Conservation (phyloP, 1,140 invertebrate species). For the Drosophila tropicalis region DNA sequence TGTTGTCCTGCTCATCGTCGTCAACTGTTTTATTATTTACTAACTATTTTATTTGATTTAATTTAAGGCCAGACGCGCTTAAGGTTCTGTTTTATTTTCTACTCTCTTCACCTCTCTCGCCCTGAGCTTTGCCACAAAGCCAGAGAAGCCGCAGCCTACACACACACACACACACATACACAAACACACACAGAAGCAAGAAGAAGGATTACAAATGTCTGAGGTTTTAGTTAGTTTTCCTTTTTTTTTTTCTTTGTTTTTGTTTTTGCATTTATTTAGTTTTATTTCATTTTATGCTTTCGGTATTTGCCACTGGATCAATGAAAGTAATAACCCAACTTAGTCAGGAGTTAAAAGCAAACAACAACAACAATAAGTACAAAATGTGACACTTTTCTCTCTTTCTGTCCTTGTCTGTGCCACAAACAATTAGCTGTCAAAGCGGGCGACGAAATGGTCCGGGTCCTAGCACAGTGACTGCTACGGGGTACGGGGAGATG, state of each 20-base stretch:
- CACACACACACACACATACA: neutral
- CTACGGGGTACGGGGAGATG: neutral
- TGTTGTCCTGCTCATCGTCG: neutral
- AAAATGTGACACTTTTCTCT: neutral
- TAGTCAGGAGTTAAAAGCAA: slow-evolving; percentile 7
- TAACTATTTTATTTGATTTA: slow-evolving; percentile 82
- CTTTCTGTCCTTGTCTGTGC: neutral
- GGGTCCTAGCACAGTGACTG: neutral
- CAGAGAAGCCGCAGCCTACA: slow-evolving; percentile 29
- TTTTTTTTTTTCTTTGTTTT: neutral
- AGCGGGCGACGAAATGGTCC: slow-evolving; percentile 20
- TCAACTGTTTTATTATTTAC: slow-evolving; percentile 79
- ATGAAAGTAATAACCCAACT: slow-evolving; percentile 23
- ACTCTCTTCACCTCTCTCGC: neutral
- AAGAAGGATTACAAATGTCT: slow-evolving; percentile 53
- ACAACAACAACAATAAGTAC: slow-evolving; percentile 1
- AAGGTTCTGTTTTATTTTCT: slow-evolving; percentile 31
- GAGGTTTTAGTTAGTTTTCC: slow-evolving; percentile 14
- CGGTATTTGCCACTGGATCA: slow-evolving; percentile 32
- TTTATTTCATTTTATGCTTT: slow-evolving; percentile 24
- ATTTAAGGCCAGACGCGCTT: slow-evolving; percentile 59
- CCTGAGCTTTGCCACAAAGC: slow-evolving; percentile 35
- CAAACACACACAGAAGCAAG: slow-evolving; percentile 11
- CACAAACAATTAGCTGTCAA: slow-evolving; percentile 71
- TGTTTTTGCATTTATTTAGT: slow-evolving; percentile 9